Evolutionary conservation across 2,113 vertebrate genomes (phyloP).

Genomic region (Melospiza georgiana): DNA sequence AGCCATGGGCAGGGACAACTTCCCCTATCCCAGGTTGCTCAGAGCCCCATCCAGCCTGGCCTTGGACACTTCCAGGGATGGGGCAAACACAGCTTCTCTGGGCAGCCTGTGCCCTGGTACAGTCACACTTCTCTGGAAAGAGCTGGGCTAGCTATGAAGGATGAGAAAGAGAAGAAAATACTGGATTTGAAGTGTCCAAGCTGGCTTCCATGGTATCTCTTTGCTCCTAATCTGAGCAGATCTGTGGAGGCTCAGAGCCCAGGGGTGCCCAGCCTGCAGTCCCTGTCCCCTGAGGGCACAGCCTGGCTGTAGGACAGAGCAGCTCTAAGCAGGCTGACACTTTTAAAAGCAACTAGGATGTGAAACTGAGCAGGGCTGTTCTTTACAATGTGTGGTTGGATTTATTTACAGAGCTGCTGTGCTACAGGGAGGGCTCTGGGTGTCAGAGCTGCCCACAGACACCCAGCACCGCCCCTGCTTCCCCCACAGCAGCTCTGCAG

Average conservation of each 20-base stretch:
- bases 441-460: background rate
- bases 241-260: background rate
- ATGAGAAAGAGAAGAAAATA: background rate
- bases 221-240: background rate
- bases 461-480: background rate
- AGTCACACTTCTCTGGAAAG: too few species aligned
- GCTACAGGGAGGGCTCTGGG: background rate
- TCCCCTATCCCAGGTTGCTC: background rate
- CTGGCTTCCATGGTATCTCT: background rate
- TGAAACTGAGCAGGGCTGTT: background rate
- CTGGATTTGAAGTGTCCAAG: background rate
- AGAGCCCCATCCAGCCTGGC: accelerated
- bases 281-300: background rate
- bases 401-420: slow-evolving; percentile 28
- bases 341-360: background rate
- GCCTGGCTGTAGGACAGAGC: background rate
- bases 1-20: background rate
- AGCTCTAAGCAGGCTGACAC: background rate
- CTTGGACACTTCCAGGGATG: background rate
- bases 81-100: background rate
- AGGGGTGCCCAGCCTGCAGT: background rate
- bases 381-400: background rate
- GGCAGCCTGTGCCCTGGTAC: background rate
- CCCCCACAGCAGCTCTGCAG: background rate
- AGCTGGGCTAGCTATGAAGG: background rate